Conservation (phyloP, 2,888 invertebrate species). For the Trichopoda pennipes region DNA sequence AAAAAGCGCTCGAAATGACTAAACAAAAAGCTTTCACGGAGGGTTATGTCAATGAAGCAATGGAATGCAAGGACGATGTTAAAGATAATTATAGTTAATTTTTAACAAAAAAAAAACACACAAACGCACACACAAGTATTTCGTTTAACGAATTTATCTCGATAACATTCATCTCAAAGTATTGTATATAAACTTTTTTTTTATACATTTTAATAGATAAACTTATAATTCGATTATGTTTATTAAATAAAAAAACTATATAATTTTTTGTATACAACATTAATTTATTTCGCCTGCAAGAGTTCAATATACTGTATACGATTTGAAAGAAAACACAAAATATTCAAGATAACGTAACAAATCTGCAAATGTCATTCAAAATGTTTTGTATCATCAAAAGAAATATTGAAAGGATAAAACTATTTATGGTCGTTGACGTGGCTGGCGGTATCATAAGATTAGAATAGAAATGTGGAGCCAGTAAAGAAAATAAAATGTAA, state of each 20-base stretch:
- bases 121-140: neutral
- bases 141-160: constrained; percentile 10
- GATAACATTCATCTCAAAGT: neutral
- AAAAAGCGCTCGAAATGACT: constrained; percentile 77
- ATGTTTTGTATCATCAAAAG: constrained; percentile 51
- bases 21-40: constrained; percentile 73
- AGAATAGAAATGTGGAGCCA: constrained; percentile 12
- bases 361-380: constrained; percentile 33
- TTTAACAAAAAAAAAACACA: neutral
- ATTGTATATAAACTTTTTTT: constrained; percentile 41
- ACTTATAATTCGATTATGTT: neutral
- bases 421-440: neutral
- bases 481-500: neutral
- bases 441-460: neutral
- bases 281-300: neutral
- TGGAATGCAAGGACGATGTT: constrained; percentile 78
- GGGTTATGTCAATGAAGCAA: constrained; percentile 78
- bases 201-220: constrained; percentile 20
- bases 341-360: constrained; percentile 10
- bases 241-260: neutral
- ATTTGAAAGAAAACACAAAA: constrained; percentile 19
- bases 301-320: constrained; percentile 30
- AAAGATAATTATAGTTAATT: constrained; percentile 41
- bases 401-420: constrained; percentile 34
- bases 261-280: neutral